Percentiles rank a stretch among this genome's conserved stretches.
These are phyloP conservation scores for Xiphias gladius DNA, from an alignment of 2,113 vertebrate species.

Conservation along the genomic window DNA sequence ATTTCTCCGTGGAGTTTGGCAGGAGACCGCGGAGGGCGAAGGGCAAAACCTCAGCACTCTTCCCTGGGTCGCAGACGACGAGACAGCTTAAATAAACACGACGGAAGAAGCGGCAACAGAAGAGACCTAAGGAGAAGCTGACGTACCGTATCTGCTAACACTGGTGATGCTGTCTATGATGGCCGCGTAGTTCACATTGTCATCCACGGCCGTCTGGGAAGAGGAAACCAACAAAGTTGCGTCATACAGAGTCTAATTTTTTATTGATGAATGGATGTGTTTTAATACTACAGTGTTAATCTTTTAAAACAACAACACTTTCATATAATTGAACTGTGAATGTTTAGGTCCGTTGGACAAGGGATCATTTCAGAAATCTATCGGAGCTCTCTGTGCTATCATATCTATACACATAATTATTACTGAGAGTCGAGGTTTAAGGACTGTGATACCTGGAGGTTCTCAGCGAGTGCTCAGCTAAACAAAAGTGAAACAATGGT, in stretches of 20 bases:
- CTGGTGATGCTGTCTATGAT: conserved; percentile 90
- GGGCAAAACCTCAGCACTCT: conserved; percentile 86
- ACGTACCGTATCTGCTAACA: conserved; percentile 94
- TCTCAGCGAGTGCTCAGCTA: background rate
- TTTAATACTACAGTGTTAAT: too few relatives aligned
- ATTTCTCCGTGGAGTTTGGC: conserved; percentile 93
- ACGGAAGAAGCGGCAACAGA: background rate
- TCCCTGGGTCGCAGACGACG: conserved; percentile 82
- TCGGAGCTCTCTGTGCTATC: background rate
- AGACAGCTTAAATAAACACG: background rate
- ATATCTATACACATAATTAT: too few relatives aligned
- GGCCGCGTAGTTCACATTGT: conserved; percentile 89
- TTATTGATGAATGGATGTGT: too few relatives aligned
- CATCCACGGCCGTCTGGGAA: conserved; percentile 88
- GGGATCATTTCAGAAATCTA: background rate
- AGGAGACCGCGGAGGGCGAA: conserved; percentile 90
- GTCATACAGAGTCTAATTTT: background rate
- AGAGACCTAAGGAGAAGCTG: background rate
- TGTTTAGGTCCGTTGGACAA: background rate
- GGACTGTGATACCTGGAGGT: background rate
- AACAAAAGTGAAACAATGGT: background rate
- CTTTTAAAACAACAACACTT: too few relatives aligned
- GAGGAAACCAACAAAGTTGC: conserved; percentile 27
- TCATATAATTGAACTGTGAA: too few relatives aligned
- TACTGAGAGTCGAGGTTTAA: background rate